phyloP scores from a whole-genome alignment of 2,113 vertebrate species.

The Hyla sarda region DNA sequence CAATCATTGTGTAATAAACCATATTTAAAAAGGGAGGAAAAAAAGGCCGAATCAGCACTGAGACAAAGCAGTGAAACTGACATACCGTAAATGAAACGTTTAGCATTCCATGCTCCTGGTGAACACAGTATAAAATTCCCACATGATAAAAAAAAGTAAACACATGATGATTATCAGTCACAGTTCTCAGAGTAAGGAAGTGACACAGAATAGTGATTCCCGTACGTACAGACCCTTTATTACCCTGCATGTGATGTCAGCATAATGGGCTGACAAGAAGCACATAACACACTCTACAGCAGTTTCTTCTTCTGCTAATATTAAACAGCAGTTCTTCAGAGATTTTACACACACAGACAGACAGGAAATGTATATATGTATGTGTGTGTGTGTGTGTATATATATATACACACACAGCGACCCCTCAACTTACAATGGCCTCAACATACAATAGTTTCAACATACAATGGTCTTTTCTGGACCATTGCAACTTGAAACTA shows the following conservation, averaged over 20 bases:
- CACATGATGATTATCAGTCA: constrained; percentile 13
- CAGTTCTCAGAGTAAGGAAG: constrained; percentile 23
- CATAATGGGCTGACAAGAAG: not conserved
- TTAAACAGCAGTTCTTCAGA: not conserved
- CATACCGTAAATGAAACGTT: constrained; percentile 9
- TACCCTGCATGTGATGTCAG: not conserved
- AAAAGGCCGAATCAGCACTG: not conserved
- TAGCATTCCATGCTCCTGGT: constrained; percentile 8
- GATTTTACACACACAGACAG: too few species aligned
- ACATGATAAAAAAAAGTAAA: constrained; percentile 32
- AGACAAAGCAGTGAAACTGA: not conserved
- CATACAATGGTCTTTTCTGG: too few species aligned
- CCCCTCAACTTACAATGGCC: too few species aligned
- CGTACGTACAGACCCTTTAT: not conserved
- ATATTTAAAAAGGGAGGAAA: not conserved
- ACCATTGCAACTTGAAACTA: too few species aligned
- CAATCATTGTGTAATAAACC: not conserved
- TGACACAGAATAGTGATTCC: constrained; percentile 38
- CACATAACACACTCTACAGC: not conserved
- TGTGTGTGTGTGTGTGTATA: too few species aligned
- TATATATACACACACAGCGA: too few species aligned
- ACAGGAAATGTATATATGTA: too few species aligned
- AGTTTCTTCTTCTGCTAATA: not conserved
- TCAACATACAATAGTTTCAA: too few species aligned
- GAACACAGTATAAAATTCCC: constrained; percentile 33